Evolutionary conservation across 2,888 invertebrate genomes (phyloP).

Genomic region (Brassicogethes aeneus): DNA sequence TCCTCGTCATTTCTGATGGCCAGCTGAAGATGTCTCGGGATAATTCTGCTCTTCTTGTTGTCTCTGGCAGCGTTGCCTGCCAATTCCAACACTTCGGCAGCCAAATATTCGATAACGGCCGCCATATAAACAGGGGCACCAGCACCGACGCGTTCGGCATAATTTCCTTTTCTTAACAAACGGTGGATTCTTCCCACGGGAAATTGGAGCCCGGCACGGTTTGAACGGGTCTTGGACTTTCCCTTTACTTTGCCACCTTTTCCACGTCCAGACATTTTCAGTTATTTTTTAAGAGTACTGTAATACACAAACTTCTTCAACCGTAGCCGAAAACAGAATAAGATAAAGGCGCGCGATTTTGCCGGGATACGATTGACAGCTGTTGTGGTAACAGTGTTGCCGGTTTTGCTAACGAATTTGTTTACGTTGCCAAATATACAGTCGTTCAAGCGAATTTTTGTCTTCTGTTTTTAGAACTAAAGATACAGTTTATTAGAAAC

Average conservation of each 20-base stretch:
- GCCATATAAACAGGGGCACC: constrained; percentile 48
- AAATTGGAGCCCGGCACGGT: constrained; percentile 49
- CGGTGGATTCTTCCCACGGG: constrained; percentile 54
- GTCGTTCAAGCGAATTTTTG: no score
- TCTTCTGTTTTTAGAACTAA: no score
- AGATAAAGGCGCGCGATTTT: no score
- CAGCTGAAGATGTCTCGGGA: constrained; percentile 69
- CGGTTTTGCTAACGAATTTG: no score
- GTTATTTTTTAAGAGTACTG: no score
- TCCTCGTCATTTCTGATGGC: constrained; percentile 78
- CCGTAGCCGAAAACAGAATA: no score
- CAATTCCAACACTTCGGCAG: constrained; percentile 61
- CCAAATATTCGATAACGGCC: constrained; percentile 57
- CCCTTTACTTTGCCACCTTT: constrained; percentile 41
- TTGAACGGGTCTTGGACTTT: constrained; percentile 45
- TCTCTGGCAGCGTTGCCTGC: constrained; percentile 59
- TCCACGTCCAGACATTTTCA: constrained; percentile 39
- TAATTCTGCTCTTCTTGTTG: constrained; percentile 64
- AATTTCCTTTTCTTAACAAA: constrained; percentile 52
- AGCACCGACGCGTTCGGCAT: constrained; percentile 50
- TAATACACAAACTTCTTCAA: no score
- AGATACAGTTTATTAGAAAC: no score
- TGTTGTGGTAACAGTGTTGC: no score
- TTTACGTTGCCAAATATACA: no score
- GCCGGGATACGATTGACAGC: no score